Evolutionary conservation across 2,888 invertebrate genomes (phyloP).

Genomic region (Junonia oenone): DNA sequence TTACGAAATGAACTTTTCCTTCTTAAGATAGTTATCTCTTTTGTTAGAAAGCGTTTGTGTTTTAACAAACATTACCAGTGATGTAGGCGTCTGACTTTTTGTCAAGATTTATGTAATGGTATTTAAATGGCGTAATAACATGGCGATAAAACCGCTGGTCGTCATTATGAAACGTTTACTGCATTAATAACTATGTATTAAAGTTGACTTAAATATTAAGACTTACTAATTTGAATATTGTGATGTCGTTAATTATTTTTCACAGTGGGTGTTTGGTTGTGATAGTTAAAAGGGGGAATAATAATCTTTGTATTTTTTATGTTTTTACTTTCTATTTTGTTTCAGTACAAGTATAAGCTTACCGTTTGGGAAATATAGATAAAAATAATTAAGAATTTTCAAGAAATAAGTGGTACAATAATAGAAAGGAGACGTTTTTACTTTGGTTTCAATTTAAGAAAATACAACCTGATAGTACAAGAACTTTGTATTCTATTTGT

Average conservation of each 20-base stretch:
- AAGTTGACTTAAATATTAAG: background rate
- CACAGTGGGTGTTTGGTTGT: too few relatives aligned
- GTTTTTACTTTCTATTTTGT: too few relatives aligned
- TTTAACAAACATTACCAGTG: slow-evolving; percentile 3
- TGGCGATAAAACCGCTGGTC: background rate
- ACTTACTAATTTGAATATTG: background rate
- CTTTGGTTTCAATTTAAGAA: too few relatives aligned
- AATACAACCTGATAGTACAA: too few relatives aligned
- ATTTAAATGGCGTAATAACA: slow-evolving; percentile 3
- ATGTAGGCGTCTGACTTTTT: slow-evolving; percentile 9
- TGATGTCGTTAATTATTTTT: background rate
- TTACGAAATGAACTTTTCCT: slow-evolving; percentile 17
- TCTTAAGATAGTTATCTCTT: slow-evolving; percentile 20
- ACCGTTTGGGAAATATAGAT: too few relatives aligned
- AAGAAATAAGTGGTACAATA: too few relatives aligned
- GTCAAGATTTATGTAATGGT: slow-evolving; percentile 5
- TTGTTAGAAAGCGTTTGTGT: slow-evolving; percentile 20
- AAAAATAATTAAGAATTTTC: too few relatives aligned
- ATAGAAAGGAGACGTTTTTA: too few relatives aligned
- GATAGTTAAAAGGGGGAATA: too few relatives aligned
- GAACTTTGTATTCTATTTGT: too few relatives aligned
- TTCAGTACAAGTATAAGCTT: too few relatives aligned
- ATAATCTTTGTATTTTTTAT: too few relatives aligned
- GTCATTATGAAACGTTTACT: background rate
- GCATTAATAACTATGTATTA: background rate